A percentile compares a stretch with the other conserved stretches of the same genome.
These are phyloP conservation scores for Ectemnius continuus DNA, from an alignment of 2,888 invertebrate genomes.

Conservation along the genomic window DNA sequence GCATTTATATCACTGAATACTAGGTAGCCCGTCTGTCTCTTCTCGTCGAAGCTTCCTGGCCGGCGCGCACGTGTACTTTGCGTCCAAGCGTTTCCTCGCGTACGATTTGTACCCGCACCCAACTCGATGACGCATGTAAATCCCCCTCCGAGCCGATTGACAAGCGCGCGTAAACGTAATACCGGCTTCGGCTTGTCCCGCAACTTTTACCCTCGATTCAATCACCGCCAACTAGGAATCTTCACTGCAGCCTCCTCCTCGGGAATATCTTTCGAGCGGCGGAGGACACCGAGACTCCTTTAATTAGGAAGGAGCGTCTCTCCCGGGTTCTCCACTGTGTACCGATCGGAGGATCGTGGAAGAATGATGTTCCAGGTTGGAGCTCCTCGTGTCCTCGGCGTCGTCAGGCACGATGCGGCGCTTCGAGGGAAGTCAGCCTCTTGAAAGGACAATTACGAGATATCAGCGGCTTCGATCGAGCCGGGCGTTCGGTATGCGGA, in stretches of 20 bases:
- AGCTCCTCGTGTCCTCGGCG: neutral
- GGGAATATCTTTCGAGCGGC: too few relatives aligned
- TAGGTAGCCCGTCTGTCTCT: too few relatives aligned
- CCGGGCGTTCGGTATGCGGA: slow-evolving; percentile 1
- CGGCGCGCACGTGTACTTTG: slow-evolving; percentile 59
- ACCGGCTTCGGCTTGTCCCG: neutral
- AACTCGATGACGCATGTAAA: slow-evolving; percentile 60
- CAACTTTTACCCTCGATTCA: slow-evolving; percentile 16
- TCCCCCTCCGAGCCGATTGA: slow-evolving; percentile 43
- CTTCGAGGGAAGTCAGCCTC: slow-evolving; percentile 5
- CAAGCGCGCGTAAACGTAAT: slow-evolving; percentile 33
- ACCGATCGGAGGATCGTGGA: too few relatives aligned
- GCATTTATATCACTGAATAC: slow-evolving; percentile 59
- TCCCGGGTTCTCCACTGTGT: too few relatives aligned
- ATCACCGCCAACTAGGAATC: too few relatives aligned
- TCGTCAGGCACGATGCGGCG: neutral
- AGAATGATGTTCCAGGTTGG: neutral
- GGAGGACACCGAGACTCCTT: too few relatives aligned
- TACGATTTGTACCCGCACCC: slow-evolving; percentile 58
- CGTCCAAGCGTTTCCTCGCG: slow-evolving; percentile 55
- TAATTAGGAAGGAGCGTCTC: too few relatives aligned
- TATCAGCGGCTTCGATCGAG: slow-evolving; percentile 2
- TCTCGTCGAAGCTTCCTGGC: slow-evolving; percentile 22
- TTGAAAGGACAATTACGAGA: slow-evolving; percentile 7
- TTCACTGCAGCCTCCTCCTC: too few relatives aligned